Conservation (phyloP, 2,888 invertebrate species). For the Caradrina clavipalpis region DNA sequence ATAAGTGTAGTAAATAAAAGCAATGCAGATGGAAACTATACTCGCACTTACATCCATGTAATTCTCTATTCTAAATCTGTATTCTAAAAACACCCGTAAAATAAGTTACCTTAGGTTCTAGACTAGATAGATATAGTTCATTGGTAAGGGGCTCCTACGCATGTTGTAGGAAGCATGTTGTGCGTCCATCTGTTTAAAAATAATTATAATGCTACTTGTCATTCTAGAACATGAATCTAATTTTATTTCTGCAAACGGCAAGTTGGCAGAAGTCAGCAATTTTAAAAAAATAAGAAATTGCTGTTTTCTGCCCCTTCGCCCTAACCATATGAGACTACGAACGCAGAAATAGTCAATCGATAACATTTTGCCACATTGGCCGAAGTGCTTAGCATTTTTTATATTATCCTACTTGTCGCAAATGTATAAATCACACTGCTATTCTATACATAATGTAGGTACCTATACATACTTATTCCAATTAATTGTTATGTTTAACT, state of each 20-base stretch:
- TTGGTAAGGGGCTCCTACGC: neutral
- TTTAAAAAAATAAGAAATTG: neutral
- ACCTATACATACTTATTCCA: conserved; percentile 2
- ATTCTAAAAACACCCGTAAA: neutral
- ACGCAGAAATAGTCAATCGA: conserved; percentile 5
- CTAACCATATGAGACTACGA: neutral
- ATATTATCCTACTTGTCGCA: neutral
- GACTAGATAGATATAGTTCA: neutral
- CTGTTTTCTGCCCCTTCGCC: neutral
- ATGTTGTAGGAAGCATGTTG: too few species aligned
- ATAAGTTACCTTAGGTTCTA: neutral
- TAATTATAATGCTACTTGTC: neutral
- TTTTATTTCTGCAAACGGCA: neutral
- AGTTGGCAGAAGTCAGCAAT: neutral
- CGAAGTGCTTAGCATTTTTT: conserved; percentile 12
- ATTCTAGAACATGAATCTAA: neutral
- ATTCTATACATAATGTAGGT: neutral
- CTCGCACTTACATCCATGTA: neutral
- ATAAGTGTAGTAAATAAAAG: neutral
- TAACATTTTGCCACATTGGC: neutral
- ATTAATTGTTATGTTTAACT: conserved; percentile 7
- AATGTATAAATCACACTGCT: conserved; percentile 2
- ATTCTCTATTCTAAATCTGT: neutral
- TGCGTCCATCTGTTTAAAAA: neutral
- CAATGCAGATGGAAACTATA: neutral